These are phyloP conservation scores for Cyanocitta stelleri DNA, from an alignment of 2,113 vertebrate species.

Conservation along the genomic window DNA sequence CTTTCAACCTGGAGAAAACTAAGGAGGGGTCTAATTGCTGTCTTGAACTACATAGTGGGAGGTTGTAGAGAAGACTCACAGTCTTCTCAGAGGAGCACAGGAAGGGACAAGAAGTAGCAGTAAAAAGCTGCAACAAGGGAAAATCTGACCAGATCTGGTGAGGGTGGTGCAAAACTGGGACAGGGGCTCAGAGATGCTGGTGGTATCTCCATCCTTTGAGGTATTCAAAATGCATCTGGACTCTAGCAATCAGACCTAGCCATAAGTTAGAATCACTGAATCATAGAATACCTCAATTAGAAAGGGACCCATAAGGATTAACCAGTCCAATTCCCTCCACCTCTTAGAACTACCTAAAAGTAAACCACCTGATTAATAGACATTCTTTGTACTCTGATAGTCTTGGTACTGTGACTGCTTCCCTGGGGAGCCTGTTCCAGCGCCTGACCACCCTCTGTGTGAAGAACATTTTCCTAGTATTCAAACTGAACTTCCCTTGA, in stretches of 20 bases:
- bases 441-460: not conserved
- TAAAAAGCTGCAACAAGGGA: not conserved
- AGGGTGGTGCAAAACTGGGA: not conserved
- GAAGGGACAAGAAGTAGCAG: not conserved
- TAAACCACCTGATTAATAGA: not conserved
- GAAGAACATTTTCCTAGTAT: not conserved
- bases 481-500: not conserved
- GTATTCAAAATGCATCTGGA: not conserved
- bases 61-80: not conserved
- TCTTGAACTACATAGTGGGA: not conserved
- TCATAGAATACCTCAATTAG: not conserved
- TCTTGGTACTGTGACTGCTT: not conserved
- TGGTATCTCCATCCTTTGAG: not conserved
- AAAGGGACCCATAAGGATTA: not conserved
- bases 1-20: not conserved
- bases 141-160: not conserved
- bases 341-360: not conserved
- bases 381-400: not conserved
- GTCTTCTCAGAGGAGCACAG: not conserved
- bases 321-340: not conserved
- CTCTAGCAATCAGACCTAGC: not conserved
- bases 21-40: not conserved
- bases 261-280: not conserved
- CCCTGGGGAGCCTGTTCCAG: not conserved
- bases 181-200: not conserved